A percentile compares a stretch with the other conserved stretches of the same genome.
Evolutionary conservation across 2,113 vertebrate species (phyloP).

Genomic region (Pseudolaguvia tuberculata): DNA sequence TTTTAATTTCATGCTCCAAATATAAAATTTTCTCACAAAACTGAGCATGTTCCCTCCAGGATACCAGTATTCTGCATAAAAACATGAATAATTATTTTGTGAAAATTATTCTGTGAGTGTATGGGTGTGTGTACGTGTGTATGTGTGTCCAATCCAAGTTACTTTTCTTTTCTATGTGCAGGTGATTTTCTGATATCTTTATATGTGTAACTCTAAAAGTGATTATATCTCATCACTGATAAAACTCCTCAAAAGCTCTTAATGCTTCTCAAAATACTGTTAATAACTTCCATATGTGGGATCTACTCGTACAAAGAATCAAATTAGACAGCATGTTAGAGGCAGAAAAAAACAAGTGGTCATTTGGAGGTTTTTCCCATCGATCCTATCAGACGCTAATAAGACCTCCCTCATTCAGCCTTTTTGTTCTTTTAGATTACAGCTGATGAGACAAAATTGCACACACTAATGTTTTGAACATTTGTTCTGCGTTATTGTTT

Average conservation of each 20-base stretch:
- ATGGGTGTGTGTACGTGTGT: constrained; percentile 3
- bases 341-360: constrained; percentile 46
- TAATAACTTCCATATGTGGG: constrained; percentile 64
- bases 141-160: neutral
- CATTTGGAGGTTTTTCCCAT: constrained; percentile 56
- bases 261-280: constrained; percentile 52
- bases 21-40: no score
- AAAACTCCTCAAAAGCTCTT: constrained; percentile 69
- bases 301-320: constrained; percentile 27
- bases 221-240: constrained; percentile 59
- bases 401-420: constrained; percentile 55
- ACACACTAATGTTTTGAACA: constrained; percentile 56
- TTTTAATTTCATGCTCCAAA: no score
- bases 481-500: constrained; percentile 31
- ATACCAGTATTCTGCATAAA: neutral
- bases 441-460: constrained; percentile 55
- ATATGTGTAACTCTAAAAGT: constrained; percentile 39
- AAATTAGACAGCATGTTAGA: constrained; percentile 58
- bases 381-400: constrained; percentile 53
- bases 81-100: neutral
- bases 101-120: neutral
- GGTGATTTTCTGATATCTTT: constrained; percentile 37
- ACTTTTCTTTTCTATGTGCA: constrained; percentile 19
- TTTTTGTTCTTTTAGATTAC: constrained; percentile 56
- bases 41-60: no score